phyloP scores from a whole-genome alignment of 2,113 vertebrate genomes.

The Seriola dumerili region DNA sequence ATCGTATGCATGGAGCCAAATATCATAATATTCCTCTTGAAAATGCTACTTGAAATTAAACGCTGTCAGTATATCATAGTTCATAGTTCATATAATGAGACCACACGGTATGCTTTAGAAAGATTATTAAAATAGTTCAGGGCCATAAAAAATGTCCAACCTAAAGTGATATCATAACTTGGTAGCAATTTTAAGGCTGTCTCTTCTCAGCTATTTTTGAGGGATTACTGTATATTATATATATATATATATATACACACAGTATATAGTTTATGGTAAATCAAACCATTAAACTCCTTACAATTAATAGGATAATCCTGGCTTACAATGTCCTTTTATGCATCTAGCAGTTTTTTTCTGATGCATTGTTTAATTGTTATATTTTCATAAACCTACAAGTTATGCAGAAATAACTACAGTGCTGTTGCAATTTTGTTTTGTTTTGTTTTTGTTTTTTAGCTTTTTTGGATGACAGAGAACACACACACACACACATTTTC shows the following conservation, averaged over 20 bases:
- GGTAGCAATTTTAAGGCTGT: not conserved
- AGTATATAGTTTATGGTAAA: too few species aligned
- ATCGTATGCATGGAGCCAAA: not conserved
- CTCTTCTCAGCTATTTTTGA: not conserved
- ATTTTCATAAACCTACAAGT: not conserved
- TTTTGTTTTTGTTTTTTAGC: too few species aligned
- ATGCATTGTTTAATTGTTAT: not conserved
- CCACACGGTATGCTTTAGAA: not conserved
- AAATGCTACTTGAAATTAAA: slow-evolving; percentile 13
- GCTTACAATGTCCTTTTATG: not conserved
- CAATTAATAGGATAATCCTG: not conserved
- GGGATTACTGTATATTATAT: not conserved
- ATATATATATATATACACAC: too few species aligned
- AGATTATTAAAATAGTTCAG: not conserved
- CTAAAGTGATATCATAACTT: too few species aligned
- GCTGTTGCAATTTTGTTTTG: too few species aligned
- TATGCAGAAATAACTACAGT: not conserved
- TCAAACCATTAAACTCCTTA: not conserved
- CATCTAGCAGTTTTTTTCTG: not conserved
- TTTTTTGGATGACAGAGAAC: not conserved
- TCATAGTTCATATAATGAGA: not conserved
- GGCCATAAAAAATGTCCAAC: not conserved
- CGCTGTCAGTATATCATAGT: not conserved
- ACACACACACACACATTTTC: not conserved
- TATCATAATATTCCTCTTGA: not conserved